Evolutionary conservation across 2,113 vertebrate species (phyloP).

Genomic region (Jacana jacana): DNA sequence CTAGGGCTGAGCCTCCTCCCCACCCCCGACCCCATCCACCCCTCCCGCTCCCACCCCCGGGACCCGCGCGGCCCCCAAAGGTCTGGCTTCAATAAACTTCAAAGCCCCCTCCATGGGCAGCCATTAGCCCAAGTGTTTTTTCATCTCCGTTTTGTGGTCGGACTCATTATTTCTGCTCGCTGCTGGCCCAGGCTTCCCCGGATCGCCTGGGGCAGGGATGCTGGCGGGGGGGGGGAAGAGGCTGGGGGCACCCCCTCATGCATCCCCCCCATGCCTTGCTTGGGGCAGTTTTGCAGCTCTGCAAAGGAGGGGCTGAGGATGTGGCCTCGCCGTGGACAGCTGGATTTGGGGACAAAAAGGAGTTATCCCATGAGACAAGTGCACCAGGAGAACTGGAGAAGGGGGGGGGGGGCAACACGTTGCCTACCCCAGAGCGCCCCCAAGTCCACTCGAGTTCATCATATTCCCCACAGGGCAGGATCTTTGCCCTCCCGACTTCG

Average conservation of each 20-base stretch:
- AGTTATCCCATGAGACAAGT: no score
- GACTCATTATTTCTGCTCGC: background rate
- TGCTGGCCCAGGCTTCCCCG: background rate
- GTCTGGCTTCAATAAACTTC: slow-evolving; percentile 42
- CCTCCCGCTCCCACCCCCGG: background rate
- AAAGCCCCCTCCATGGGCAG: background rate
- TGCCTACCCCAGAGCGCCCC: background rate
- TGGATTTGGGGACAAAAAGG: background rate
- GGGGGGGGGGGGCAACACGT: no score
- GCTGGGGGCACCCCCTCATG: no score
- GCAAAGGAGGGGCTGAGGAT: background rate
- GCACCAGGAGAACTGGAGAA: accelerated
- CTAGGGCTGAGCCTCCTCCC: background rate
- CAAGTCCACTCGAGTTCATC: background rate
- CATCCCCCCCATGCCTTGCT: background rate
- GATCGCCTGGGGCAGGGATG: background rate
- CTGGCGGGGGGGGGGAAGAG: no score
- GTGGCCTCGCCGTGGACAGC: accelerated
- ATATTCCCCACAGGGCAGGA: background rate
- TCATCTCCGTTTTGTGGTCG: background rate
- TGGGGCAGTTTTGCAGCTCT: background rate
- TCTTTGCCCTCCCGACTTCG: background rate
- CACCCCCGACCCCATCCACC: no score
- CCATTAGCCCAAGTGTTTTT: background rate
- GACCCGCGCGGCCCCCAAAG: background rate